Evolutionary conservation across 2,797 vertebrate genomes (phyloP).

Genomic region (Oophaga sylvatica): DNA sequence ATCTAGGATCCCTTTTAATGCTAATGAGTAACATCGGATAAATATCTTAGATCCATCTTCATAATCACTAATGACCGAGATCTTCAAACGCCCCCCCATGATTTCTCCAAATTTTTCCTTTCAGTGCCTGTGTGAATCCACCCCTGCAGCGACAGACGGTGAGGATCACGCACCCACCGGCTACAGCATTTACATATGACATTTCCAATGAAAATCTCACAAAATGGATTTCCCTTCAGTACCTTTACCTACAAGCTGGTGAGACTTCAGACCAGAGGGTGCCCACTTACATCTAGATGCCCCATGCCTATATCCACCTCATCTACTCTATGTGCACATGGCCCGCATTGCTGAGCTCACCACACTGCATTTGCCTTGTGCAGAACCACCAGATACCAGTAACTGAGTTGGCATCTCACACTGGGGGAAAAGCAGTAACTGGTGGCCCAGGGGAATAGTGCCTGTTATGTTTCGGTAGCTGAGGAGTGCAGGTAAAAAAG

Average conservation of each 20-base stretch:
- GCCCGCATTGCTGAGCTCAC: too few relatives aligned
- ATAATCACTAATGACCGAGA: background rate
- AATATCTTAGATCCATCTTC: too few relatives aligned
- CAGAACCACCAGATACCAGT: too few relatives aligned
- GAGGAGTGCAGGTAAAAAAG: too few relatives aligned
- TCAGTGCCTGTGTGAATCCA: background rate
- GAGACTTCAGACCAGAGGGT: background rate
- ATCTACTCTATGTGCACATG: too few relatives aligned
- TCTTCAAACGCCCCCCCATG: background rate
- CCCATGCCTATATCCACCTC: too few relatives aligned
- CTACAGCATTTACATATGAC: conserved; percentile 33
- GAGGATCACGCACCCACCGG: background rate
- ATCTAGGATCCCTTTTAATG: background rate
- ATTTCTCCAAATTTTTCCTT: background rate
- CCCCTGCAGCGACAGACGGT: conserved; percentile 5
- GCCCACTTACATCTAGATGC: background rate
- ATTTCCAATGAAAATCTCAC: conserved; percentile 32
- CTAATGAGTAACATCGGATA: too few relatives aligned
- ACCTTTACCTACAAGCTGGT: background rate
- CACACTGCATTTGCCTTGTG: too few relatives aligned
- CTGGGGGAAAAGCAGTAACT: too few relatives aligned
- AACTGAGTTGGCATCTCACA: too few relatives aligned
- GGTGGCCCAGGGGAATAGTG: too few relatives aligned
- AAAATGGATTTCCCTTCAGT: background rate
- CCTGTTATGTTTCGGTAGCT: too few relatives aligned